Evolutionary conservation across 2,113 vertebrate species (phyloP).

Genomic region (Epinephelus cyanopodus): DNA sequence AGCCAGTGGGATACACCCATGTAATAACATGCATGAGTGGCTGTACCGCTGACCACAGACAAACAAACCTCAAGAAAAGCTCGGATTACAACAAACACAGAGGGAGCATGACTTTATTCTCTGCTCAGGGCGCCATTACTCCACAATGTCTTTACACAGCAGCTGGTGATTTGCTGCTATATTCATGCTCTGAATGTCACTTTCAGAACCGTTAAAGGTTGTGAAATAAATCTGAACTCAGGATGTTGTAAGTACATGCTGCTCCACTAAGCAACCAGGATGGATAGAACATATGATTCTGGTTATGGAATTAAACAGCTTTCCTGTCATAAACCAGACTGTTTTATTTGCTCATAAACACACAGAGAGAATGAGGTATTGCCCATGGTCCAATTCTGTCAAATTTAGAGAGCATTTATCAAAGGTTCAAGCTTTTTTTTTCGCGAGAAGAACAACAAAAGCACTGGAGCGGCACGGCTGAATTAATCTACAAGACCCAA

Average conservation of each 20-base stretch:
- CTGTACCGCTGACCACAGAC: too few relatives aligned
- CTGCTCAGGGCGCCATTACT: too few relatives aligned
- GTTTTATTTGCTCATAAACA: slow-evolving; percentile 77
- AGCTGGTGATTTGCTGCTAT: too few relatives aligned
- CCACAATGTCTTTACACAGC: too few relatives aligned
- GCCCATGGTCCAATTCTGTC: slow-evolving; percentile 68
- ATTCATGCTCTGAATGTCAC: too few relatives aligned
- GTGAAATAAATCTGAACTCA: slow-evolving; percentile 29
- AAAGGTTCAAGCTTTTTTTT: slow-evolving; percentile 56
- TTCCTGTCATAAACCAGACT: slow-evolving; percentile 66
- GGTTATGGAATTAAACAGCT: slow-evolving; percentile 73
- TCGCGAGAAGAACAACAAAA: slow-evolving; percentile 72
- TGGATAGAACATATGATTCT: slow-evolving; percentile 63
- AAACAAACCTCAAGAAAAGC: too few relatives aligned
- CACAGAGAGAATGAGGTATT: slow-evolving; percentile 62
- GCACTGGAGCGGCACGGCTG: slow-evolving; percentile 55
- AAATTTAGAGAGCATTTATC: slow-evolving; percentile 73
- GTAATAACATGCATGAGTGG: too few relatives aligned
- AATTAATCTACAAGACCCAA: slow-evolving; percentile 65
- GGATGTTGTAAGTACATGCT: slow-evolving; percentile 11
- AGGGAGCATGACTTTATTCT: too few relatives aligned
- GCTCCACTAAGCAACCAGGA: slow-evolving; percentile 37
- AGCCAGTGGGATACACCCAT: too few relatives aligned
- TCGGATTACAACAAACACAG: too few relatives aligned
- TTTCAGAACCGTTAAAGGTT: neutral